Base-by-base conservation (phyloP, 2,797 vertebrate species). In the Hydrophis major region DNA sequence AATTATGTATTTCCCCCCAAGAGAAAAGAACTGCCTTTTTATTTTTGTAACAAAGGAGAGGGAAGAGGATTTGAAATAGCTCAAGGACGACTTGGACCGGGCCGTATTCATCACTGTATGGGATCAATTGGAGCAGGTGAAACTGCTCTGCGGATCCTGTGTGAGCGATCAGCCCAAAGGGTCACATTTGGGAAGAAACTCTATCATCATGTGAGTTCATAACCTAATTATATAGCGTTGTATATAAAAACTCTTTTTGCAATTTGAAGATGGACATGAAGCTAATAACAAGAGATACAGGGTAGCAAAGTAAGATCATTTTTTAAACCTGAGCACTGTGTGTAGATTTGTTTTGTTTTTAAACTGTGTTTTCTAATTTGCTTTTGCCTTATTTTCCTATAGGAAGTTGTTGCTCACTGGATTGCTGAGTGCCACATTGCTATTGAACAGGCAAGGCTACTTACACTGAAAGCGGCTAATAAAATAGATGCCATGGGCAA, bases 71-170 rank as follows among this genome's bases (percentile, higher is more conserved):
- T 99, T 96, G 98, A 99, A 95, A 99, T 99, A 0, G 98, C 99
- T 4, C 99, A 99, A 95, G 98, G 98, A 11, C 98, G 98, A 1
- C 98, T 99, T 1, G 99, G 99, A 1, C 99, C 99, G 0, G 99
- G 99, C 90, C 96, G 98, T 32, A 98, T 99, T 93, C 99, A 99
- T 94, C 99, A 99, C 97, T 99, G 99, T 63, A 99, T 99, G 99
- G 98, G 99, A 90, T 97, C 97, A 0, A 97, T 99, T 0, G 99
- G 99, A 0, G 22, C 98, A 0, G 98, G 99, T 0, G 99, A 99
- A 94, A 47, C 95, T 0, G 98, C 98, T 0, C 93, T 99, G 78
- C 97, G 98, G 97, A 97, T 99, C 86, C 96, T 99, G 96, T 99
- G 99, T 94, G 97, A 97, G 63, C 97, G 98, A 0, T 98, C 98